Evolutionary conservation across 2,113 vertebrate genomes (phyloP), one percentile per base, ranked within the genome.

Genomic region (Mugil cephalus): DNA sequence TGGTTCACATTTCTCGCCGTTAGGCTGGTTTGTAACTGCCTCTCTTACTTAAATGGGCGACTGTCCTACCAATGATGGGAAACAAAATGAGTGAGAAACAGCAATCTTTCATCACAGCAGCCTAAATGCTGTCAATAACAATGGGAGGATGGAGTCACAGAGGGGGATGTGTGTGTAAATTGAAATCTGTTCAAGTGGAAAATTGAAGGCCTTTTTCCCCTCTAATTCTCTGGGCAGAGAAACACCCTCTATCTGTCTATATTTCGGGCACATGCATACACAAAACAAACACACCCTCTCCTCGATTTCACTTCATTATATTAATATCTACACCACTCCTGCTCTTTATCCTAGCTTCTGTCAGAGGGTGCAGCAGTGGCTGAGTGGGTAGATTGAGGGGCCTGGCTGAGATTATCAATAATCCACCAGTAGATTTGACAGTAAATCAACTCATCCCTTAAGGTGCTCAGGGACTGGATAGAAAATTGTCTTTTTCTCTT

Each of bases 161-260:
- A 80, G 62, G 73, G 75, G 72, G 35, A 61, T 59, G 87, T 46
- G 74, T 76, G 85, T 75, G 83, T 70, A 90, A 87, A 91, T 87
- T 85, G 89, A 92, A 91, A 92, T 91, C 72, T 85, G 61, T 78
- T 88, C 43, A 84, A 78, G 87, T 91, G 89, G 86, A 90, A 93
- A 93, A 93, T 90, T 90, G 86, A 87, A 89, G 80, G 46, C 70
- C 53, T 80, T 83, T 87, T 10, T 13, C n/a, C 14, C 74, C 59
- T 80, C 65, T 82, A 74, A 83, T 87, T 85, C 77, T 77, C 39
- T 8, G 69, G 70, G 65, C 71, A 74, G 53, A 77, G 55, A 77
- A 84, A 74, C 68, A 69, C 65, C 72, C 69, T 69, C 68, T 24
- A 67, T 61, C 74, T 77, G 72, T 47, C 34, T 79, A 48, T 72